Evolutionary conservation across 2,888 invertebrate species (phyloP).

Genomic region (Hirtodrosophila confusa): DNA sequence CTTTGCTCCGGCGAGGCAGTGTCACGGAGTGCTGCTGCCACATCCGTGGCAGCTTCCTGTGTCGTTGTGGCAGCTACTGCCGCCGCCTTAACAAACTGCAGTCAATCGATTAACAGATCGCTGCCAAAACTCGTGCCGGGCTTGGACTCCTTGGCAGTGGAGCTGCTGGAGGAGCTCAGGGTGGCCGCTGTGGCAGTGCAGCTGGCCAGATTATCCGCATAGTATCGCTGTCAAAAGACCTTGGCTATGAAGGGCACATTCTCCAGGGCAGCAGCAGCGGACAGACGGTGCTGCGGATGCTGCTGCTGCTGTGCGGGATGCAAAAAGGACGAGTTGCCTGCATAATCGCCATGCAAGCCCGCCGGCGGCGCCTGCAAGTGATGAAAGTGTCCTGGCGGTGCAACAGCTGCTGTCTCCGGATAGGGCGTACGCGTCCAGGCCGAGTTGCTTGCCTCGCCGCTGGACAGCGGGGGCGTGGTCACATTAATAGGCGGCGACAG

Average conservation of each 20-base stretch:
- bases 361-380: constrained; percentile 64
- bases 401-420: constrained; percentile 30
- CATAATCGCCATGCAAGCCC: constrained; percentile 72
- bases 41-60: neutral
- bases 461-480: constrained; percentile 82
- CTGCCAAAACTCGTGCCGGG: constrained; percentile 9
- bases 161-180: constrained; percentile 10
- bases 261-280: constrained; percentile 79
- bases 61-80: constrained; percentile 45
- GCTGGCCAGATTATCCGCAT: constrained; percentile 81
- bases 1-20: constrained; percentile 50
- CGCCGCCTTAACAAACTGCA: constrained; percentile 79
- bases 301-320: constrained; percentile 60
- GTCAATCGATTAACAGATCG: constrained; percentile 83
- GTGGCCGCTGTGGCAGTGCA: constrained; percentile 33
- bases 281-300: constrained; percentile 68
- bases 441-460: constrained; percentile 75
- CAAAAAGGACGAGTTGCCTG: constrained; percentile 79
- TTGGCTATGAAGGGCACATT: constrained; percentile 84
- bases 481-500: constrained; percentile 83
- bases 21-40: neutral
- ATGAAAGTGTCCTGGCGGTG: constrained; percentile 45
- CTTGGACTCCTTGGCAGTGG: constrained; percentile 4
- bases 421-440: constrained; percentile 79
- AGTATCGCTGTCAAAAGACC: constrained; percentile 85